These are phyloP conservation scores for Chaenogobius annularis DNA, from an alignment of 2,113 vertebrate species.

Conservation along the genomic window DNA sequence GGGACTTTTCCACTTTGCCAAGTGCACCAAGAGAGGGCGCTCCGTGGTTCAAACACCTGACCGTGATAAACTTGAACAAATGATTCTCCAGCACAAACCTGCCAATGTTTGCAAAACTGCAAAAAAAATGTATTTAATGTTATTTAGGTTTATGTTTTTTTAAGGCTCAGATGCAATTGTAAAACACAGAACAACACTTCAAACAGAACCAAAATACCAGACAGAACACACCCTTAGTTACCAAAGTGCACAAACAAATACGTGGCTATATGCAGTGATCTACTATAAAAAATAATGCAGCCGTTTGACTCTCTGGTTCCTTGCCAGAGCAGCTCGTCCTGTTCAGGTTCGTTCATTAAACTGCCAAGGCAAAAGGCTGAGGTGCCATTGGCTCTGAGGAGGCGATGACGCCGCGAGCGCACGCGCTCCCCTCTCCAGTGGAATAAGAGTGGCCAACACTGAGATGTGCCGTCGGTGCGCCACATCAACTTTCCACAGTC, in stretches of 20 bases:
- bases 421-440: constrained; percentile 35
- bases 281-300: background rate
- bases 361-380: constrained; percentile 6
- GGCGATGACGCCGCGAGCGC: constrained; percentile 60
- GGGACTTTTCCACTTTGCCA: background rate
- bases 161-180: background rate
- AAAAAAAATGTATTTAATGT: background rate
- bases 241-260: background rate
- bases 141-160: background rate
- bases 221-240: background rate
- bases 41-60: constrained; percentile 34
- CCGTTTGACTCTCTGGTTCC: background rate
- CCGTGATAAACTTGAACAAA: background rate
- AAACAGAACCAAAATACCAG: background rate
- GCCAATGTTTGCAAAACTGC: background rate
- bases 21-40: constrained; percentile 63
- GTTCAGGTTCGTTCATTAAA: constrained; percentile 16
- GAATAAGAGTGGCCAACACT: constrained; percentile 38
- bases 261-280: background rate
- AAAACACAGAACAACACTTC: background rate
- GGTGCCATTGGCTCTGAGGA: constrained; percentile 54
- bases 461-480: constrained; percentile 30
- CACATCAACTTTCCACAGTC: constrained; percentile 22
- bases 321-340: constrained; percentile 6
- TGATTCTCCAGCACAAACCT: background rate